Percentiles rank a stretch among this genome's conserved stretches.
phyloP scores from a whole-genome alignment of 2,888 invertebrate genomes.

The Drosophila nr. perissopoda region DNA sequence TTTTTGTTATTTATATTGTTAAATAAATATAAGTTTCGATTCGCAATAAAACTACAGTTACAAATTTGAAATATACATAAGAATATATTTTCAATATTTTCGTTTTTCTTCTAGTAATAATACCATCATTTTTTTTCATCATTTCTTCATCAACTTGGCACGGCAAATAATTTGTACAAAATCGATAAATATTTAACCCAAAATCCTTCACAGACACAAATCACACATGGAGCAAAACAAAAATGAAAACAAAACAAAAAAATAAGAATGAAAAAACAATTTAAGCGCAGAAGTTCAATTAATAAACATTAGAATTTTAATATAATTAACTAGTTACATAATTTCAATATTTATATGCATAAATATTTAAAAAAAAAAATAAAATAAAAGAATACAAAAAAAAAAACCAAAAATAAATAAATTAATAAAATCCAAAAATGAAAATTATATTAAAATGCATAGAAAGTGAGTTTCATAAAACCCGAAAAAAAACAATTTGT shows the following conservation, averaged over 20 bases:
- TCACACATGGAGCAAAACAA: conserved; percentile 12
- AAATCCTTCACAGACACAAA: conserved; percentile 13
- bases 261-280: conserved; percentile 31
- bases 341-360: conserved; percentile 66
- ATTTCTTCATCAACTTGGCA: conserved; percentile 21
- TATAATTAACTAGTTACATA: conserved; percentile 64
- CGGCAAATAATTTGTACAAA: conserved; percentile 38
- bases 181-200: conserved; percentile 13
- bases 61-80: conserved; percentile 31
- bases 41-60: conserved; percentile 56
- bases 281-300: conserved; percentile 82
- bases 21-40: conserved; percentile 59
- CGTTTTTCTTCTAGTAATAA: conserved; percentile 12
- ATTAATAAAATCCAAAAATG: conserved; percentile 42
- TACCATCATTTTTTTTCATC: conserved; percentile 15
- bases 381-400: conserved; percentile 2
- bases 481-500: conserved; percentile 33
- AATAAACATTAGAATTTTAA: conserved; percentile 80
- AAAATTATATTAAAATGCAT: conserved; percentile 32
- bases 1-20: conserved; percentile 70
- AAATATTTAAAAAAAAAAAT: conserved; percentile 44
- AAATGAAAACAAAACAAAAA: conserved; percentile 7
- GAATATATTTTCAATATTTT: conserved; percentile 47
- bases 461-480: conserved; percentile 55
- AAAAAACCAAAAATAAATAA: conserved; percentile 21